These are phyloP conservation scores for Brachionus paranguensis DNA, from an alignment of 1,140 invertebrate species.

Conservation along the genomic window DNA sequence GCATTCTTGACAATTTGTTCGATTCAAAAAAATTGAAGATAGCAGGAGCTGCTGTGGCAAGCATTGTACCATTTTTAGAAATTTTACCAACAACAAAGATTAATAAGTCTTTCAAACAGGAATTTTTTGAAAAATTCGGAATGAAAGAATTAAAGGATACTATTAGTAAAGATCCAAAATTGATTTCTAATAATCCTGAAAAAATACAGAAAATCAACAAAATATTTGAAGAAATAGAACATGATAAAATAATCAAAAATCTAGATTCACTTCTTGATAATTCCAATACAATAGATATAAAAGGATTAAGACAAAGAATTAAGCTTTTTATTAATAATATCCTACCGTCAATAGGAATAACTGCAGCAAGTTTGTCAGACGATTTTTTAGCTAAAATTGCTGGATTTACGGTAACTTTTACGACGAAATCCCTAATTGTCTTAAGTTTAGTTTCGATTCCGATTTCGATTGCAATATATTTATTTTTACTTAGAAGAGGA, in stretches of 20 bases:
- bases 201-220: not conserved
- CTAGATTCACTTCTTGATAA: not conserved
- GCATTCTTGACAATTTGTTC: not conserved
- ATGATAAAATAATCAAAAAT: not conserved
- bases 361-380: not conserved
- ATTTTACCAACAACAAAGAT: not conserved
- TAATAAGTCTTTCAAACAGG: not conserved
- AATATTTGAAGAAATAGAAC: not conserved
- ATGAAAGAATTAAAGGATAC: not conserved
- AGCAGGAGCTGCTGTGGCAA: not conserved
- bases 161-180: not conserved
- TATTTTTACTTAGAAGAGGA: not conserved
- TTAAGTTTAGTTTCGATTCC: not conserved
- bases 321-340: not conserved
- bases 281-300: not conserved
- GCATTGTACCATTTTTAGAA: not conserved
- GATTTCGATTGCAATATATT: not conserved
- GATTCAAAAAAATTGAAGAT: not conserved
- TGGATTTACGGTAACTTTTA: not conserved
- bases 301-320: not conserved
- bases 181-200: not conserved
- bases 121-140: conserved; percentile 22
- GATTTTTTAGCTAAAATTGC: not conserved
- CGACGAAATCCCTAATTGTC: not conserved
- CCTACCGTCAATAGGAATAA: not conserved